phyloP scores from a whole-genome alignment of 2,797 vertebrate species.

The Onychomys torridus region DNA sequence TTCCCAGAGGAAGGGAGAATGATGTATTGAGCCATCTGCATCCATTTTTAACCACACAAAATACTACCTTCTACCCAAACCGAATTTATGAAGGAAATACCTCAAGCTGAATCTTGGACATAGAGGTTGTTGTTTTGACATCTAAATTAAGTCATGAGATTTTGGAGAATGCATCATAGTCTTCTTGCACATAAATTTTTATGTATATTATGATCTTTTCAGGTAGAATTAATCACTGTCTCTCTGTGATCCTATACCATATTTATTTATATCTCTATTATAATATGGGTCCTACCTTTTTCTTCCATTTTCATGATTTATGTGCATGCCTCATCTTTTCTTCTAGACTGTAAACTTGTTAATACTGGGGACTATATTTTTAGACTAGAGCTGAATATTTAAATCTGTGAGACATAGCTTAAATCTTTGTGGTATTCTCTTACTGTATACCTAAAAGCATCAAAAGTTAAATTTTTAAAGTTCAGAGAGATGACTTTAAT shows the following conservation, averaged over 20 bases:
- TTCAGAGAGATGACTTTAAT: slow-evolving; percentile 62
- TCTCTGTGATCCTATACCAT: slow-evolving; percentile 27
- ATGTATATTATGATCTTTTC: slow-evolving; percentile 69
- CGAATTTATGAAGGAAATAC: slow-evolving; percentile 65
- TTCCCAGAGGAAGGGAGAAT: slow-evolving; percentile 4
- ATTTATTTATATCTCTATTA: slow-evolving; percentile 70
- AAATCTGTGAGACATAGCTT: slow-evolving; percentile 59
- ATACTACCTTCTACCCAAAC: slow-evolving; percentile 23
- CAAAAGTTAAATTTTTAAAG: slow-evolving; percentile 62
- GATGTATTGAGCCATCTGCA: slow-evolving; percentile 20
- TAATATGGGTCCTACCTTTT: slow-evolving; percentile 42
- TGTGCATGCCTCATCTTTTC: slow-evolving; percentile 41
- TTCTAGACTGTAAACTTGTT: slow-evolving; percentile 60
- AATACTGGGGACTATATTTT: slow-evolving; percentile 61
- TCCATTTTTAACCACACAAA: slow-evolving; percentile 31
- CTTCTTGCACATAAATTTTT: slow-evolving; percentile 63
- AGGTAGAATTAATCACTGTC: slow-evolving; percentile 68
- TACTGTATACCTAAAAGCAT: slow-evolving; percentile 30
- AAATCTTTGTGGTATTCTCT: slow-evolving; percentile 55
- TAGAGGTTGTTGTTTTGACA: slow-evolving; percentile 57
- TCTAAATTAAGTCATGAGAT: slow-evolving; percentile 61
- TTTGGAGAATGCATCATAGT: slow-evolving; percentile 62
- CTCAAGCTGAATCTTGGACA: slow-evolving; percentile 37
- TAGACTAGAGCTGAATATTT: slow-evolving; percentile 68
- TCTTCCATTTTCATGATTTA: slow-evolving; percentile 64